Base-by-base conservation (phyloP, 2,888 invertebrate species). In the Drosophila robusta region DNA sequence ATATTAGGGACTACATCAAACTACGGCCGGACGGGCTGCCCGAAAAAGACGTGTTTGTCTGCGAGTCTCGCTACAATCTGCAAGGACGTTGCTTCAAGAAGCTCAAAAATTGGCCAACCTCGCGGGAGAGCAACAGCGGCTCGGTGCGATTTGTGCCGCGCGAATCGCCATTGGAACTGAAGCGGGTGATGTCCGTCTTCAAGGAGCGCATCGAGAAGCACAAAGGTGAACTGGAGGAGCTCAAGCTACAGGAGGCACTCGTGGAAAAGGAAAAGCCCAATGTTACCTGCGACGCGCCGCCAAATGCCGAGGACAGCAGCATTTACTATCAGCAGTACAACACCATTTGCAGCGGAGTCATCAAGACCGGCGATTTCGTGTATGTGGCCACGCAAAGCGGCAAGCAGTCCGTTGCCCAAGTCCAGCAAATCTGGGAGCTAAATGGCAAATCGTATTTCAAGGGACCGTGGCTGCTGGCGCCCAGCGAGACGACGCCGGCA, bases 41-140 rank as follows among this genome's bases (percentile, higher is more conserved):
- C 0, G 98, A 98, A 71, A 97, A 97, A 89, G 98, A 99, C 92
- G 96, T 99, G 1, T 99, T 96, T 90, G 98, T 99, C 0, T 99
- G 99, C 91, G 99, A 99, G 93, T 98, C 97, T 16, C 94, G 98
- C 5, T 99, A 99, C 92, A 96, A 96, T 79, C 95, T 97, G 0
- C 95, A 95, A 83, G 95, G 95, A 38, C 95, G 98, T 69, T 95
- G 95, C 84, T 99, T 99, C 92, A 98, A 98, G 92, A 99, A 99
- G 93, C 97, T 99, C 65, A 97, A 97, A 92, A 95, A 94, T 71
- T 96, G 95, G 96, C 94, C 94, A 85, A 91, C 90, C 49, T 64
- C 87, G 0, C 95, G 93, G 81, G 95, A 93, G 91, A 94, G 93
- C 52, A 71, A 22, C 24, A 71, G 54, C 42, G 94, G 95, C 61